A percentile compares a stretch with the other conserved stretches of the same genome.
Evolutionary conservation across 2,113 vertebrate genomes (phyloP).

Genomic region (Myotis davidii): DNA sequence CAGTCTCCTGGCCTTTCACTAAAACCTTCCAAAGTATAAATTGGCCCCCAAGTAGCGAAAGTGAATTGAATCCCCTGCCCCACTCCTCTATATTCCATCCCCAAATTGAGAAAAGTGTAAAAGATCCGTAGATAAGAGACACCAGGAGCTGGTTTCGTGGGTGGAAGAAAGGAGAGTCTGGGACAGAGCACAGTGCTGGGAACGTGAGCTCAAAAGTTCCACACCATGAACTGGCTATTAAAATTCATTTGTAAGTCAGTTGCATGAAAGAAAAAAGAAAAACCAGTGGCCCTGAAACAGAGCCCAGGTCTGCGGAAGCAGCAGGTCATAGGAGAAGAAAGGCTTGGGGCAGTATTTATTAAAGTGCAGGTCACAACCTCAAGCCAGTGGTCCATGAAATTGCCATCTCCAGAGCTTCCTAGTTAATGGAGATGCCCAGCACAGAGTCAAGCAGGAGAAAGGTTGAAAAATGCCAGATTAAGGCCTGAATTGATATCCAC

Average conservation of each 20-base stretch:
- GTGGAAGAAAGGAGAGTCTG: neutral
- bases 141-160: slow-evolving; percentile 13
- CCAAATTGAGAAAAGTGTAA: slow-evolving; percentile 2
- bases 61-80: neutral
- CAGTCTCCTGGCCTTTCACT: neutral
- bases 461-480: slow-evolving; percentile 69
- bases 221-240: slow-evolving; percentile 41
- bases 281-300: slow-evolving; percentile 61
- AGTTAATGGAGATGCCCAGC: slow-evolving; percentile 68
- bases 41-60: slow-evolving; percentile 39
- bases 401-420: slow-evolving; percentile 69
- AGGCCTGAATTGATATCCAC: slow-evolving; percentile 60
- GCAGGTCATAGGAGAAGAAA: slow-evolving; percentile 67
- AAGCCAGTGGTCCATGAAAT: slow-evolving; percentile 74
- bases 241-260: slow-evolving; percentile 70
- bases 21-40: slow-evolving; percentile 50
- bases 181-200: neutral
- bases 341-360: slow-evolving; percentile 65
- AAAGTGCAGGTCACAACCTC: slow-evolving; percentile 71
- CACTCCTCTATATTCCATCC: neutral
- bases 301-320: slow-evolving; percentile 59
- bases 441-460: slow-evolving; percentile 48
- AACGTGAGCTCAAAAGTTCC: slow-evolving; percentile 38
- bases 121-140: neutral
- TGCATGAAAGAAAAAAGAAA: slow-evolving; percentile 67